Evolutionary conservation across 1,140 invertebrate species (phyloP), one percentile per base, ranked within the genome.

Genomic region (Tigriopus japonicus): DNA sequence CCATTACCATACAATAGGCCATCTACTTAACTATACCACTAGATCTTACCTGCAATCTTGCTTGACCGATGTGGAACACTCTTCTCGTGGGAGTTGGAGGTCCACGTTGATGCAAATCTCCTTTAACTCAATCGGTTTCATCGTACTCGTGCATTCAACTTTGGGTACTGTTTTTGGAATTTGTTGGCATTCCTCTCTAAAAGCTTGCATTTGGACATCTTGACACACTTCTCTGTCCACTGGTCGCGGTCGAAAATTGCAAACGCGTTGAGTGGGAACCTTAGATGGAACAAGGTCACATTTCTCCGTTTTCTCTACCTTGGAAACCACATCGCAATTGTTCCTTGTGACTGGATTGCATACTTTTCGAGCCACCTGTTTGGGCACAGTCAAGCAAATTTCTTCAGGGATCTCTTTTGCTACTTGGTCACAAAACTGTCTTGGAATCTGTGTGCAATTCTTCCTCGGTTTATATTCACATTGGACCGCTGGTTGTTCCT

Each of bases 91-190:
- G 12, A 58, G 56, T 23, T 58, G 23, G 35, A 58, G 17, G 40
- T 58, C 56, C 12, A 58, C 42, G n/a, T 58, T 41, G 23, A 58
- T 23, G 17, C 56, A 58, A 15, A 58, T 58, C 56, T 58, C 56
- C 40, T 58, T 42, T 10, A 58, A 23, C 17, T 28, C 23, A 14
- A 58, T 40, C 1, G 21, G 23, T n/a, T 40, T 58, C 23, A 41
- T 58, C 6, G 17, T 6, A n/a, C 24, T 58, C 1, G 17, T 23
- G 42, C 56, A 58, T n/a, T 17, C 40, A 28, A 58, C 56, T 17
- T 15, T 49, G 45, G 45, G 45, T 3, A 15, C 10, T 21, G n/a
- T 15, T 10, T 6, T 3, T 15, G 45, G 45, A 15, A 49, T 10
- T 49, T 49, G n/a, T 21, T 17, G n/a, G 45, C 45, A 49, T 21